Base-by-base conservation (phyloP, 2,888 invertebrate species). In the Neria commutata region DNA sequence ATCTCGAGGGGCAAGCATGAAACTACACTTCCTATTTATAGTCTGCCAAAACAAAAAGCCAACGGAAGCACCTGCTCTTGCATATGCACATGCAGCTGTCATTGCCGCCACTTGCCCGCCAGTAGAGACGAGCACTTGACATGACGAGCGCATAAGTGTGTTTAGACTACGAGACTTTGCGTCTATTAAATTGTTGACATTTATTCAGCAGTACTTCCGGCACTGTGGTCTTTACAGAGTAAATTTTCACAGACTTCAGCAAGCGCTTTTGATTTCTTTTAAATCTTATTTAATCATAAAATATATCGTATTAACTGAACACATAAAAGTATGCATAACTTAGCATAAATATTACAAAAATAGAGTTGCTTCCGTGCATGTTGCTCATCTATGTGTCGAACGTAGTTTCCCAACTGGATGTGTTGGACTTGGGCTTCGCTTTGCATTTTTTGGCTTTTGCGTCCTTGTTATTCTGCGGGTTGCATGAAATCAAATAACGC, bases 341-440 rank as follows among this genome's bases (percentile, higher is more conserved):
- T 8, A 51, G 51, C 49, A 24, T 45, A 26, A 25, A 21, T 5
- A 26, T 45, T 23, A 23, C 6, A 14, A 48, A 37, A 26, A n/a
- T 47, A 46, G 3, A 56, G 19, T 37, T 45, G 25, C 19, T 11
- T 34, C 25, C 16, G 37, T 34, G 14, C 21, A 25, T 26, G 14
- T 42, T 26, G 34, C 11, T n/a, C 6, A 10, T 21, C 45, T 33
- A 60, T 60, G 64, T 59, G 54, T 64, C 23, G 54, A 58, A 67
- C 55, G 58, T 62, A 1, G 69, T 69, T 47, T 67, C 69, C 69
- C 69, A 69, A 58, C 67, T 69, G 1, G 65, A 46, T 26, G 60
- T 58, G n/a, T 53, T 48, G 16, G 4, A 23, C 17, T 40, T 49
- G 14, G 19, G 5, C 16, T n/a, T 47, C 48, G 42, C 19, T 21